phyloP scores from a whole-genome alignment of 2,888 invertebrate species.

The Rhaphigaster nebulosa region DNA sequence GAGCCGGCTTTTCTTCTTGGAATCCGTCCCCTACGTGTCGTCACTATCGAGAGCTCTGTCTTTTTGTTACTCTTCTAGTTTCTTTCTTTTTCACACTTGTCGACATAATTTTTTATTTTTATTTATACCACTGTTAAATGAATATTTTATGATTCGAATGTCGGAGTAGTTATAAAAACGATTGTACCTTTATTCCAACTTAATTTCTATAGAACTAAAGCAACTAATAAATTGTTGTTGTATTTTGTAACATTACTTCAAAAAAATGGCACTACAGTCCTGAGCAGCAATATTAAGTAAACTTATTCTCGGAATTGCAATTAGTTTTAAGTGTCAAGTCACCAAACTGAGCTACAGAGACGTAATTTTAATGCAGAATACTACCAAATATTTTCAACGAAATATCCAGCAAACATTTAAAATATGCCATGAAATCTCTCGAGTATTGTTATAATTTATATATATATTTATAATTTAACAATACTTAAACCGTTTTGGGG shows the following conservation, averaged over 20 bases:
- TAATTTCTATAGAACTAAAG: not conserved
- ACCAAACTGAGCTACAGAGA: not conserved
- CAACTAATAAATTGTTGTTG: too few relatives aligned
- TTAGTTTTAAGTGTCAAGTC: not conserved
- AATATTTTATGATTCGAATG: conserved; percentile 1
- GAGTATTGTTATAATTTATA: too few relatives aligned
- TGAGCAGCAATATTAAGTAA: too few relatives aligned
- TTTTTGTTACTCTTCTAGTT: not conserved
- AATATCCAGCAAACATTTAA: too few relatives aligned
- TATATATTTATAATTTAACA: too few relatives aligned
- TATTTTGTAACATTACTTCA: not conserved
- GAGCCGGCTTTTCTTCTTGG: conserved; percentile 10
- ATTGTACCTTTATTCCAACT: not conserved
- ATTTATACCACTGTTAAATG: conserved; percentile 2
- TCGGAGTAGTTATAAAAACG: not conserved
- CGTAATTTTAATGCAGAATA: too few relatives aligned
- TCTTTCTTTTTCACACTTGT: conserved; percentile 1
- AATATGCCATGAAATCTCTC: too few relatives aligned
- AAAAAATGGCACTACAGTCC: not conserved
- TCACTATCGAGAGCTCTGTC: not conserved
- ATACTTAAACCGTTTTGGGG: too few relatives aligned
- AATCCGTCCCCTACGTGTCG: conserved; percentile 46
- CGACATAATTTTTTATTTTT: conserved; percentile 12
- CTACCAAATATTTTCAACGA: too few relatives aligned
- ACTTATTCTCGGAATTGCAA: too few relatives aligned